These are phyloP conservation scores for Thryonomys swinderianus DNA, from an alignment of 2,113 vertebrate species.

Conservation along the genomic window DNA sequence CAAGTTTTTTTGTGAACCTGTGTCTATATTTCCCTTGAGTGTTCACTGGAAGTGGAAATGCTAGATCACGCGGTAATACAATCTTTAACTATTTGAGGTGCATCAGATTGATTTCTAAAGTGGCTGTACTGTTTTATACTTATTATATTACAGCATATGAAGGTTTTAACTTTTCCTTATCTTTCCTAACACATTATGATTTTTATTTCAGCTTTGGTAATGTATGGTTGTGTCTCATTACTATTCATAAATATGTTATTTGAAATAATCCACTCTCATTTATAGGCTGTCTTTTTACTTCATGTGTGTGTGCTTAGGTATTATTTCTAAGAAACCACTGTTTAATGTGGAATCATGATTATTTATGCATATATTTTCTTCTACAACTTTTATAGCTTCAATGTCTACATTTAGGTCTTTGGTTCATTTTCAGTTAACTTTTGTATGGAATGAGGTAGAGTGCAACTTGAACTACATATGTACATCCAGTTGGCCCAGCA, in stretches of 20 bases:
- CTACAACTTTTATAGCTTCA: background rate
- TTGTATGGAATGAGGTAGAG: background rate
- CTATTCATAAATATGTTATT: background rate
- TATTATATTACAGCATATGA: background rate
- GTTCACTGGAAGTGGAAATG: background rate
- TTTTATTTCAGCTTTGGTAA: background rate
- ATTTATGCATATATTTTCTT: background rate
- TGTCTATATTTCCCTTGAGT: background rate
- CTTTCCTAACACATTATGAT: background rate
- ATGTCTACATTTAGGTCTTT: background rate
- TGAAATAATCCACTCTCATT: background rate
- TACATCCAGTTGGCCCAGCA: background rate
- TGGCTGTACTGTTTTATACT: background rate
- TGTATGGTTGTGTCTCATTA: background rate
- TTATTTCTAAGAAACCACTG: background rate
- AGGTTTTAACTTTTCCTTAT: background rate
- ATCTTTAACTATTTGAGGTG: background rate
- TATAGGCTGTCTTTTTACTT: background rate
- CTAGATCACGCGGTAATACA: background rate
- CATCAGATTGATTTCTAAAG: background rate
- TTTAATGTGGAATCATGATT: background rate
- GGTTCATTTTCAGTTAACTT: background rate
- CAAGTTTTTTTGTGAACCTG: background rate
- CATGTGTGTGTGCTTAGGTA: background rate
- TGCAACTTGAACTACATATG: background rate